Percentiles rank a stretch among this genome's conserved stretches.
These are phyloP conservation scores for Tribolium castaneum DNA, from an alignment of 1,140 invertebrate genomes.

Conservation along the genomic window DNA sequence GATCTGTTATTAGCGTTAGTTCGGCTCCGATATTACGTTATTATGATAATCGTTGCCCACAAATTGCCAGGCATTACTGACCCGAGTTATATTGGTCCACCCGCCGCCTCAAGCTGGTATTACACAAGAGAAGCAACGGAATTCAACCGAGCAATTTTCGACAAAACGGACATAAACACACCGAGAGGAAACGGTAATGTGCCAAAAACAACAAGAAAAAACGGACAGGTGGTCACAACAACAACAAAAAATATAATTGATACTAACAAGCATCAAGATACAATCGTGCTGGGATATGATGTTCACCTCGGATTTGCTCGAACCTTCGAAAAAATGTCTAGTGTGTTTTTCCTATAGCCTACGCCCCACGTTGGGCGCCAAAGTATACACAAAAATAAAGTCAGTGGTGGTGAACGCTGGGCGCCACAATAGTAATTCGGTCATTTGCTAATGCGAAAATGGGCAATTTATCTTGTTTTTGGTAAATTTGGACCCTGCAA, in stretches of 20 bases:
- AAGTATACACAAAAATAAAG: too few species aligned
- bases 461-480: too few species aligned
- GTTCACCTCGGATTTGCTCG: too few species aligned
- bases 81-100: constrained; percentile 36
- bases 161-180: not conserved
- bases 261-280: too few species aligned
- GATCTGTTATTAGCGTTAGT: constrained; percentile 48
- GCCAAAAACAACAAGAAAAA: not conserved
- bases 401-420: too few species aligned
- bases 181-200: not conserved
- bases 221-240: not conserved
- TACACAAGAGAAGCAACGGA: constrained; percentile 42
- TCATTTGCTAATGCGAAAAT: too few species aligned
- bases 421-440: too few species aligned
- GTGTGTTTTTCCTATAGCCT: too few species aligned
- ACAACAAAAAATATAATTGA: too few species aligned
- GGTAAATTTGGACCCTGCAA: not conserved
- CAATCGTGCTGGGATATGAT: too few species aligned
- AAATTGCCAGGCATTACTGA: constrained; percentile 50
- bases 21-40: constrained; percentile 52
- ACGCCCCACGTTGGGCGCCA: too few species aligned
- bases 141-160: not conserved
- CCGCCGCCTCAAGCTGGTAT: constrained; percentile 37
- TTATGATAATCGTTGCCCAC: constrained; percentile 50
- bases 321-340: too few species aligned